Evolutionary conservation across 2,888 invertebrate species (phyloP), one percentile per base, ranked within the genome.

Genomic region (Diplolepis rosae): DNA sequence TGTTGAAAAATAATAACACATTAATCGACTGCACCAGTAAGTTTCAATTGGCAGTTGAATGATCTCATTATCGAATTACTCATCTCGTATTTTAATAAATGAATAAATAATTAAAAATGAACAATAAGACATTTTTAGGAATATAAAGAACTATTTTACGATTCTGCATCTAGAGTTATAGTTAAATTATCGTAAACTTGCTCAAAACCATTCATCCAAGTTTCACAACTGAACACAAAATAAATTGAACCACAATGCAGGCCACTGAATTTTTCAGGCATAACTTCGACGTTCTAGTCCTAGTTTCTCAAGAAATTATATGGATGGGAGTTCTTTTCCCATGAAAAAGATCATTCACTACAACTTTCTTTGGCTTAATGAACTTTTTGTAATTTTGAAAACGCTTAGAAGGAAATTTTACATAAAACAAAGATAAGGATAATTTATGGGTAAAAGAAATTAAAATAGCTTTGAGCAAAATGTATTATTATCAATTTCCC

Each of bases 1-100:
- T 92, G 91, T 74, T 89, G 89, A 73, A 75, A 70, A 72, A 73
- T 32, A 9, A 15, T 30, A 54, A 11, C 7, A 32, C 30, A 30
- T 15, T 30, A n/a, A 15, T 52, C n/a, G n/a, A 42, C 13, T 42
- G 13, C 7, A 42, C 5, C 42, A 42, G n/a, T 5, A 13, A 42
- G n/a, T n/a, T n/a, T n/a, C n/a, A n/a, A n/a, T n/a, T n/a, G n/a
- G n/a, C n/a, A n/a, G n/a, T n/a, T n/a, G n/a, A n/a, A n/a, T n/a
- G n/a, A n/a, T n/a, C n/a, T n/a, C n/a, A n/a, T n/a, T n/a, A n/a
- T n/a, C n/a, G n/a, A n/a, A n/a, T n/a, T n/a, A n/a, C n/a, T n/a
- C n/a, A n/a, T n/a, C n/a, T n/a, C n/a, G n/a, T n/a, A n/a, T n/a
- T n/a, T n/a, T n/a, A n/a, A n/a, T n/a, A n/a, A n/a, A n/a, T n/a